Evolutionary conservation across 2,113 vertebrate genomes (phyloP).

Genomic region (Rynchops niger): DNA sequence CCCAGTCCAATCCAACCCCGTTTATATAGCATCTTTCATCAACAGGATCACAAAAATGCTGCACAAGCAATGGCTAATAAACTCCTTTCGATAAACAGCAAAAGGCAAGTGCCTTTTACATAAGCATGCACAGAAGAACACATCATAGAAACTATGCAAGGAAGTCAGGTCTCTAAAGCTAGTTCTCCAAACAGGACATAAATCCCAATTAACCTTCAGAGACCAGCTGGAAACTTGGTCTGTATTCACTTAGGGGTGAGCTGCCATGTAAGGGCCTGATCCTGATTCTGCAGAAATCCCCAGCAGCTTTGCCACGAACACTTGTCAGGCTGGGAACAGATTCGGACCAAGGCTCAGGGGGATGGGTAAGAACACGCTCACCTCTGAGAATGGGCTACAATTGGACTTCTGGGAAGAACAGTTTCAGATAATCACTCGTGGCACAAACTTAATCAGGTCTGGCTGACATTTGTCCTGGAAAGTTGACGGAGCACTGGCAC

Average conservation of each 20-base stretch:
- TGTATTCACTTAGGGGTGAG: neutral
- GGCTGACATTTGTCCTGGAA: neutral
- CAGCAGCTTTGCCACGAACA: neutral
- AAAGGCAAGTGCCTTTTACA: neutral
- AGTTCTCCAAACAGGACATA: neutral
- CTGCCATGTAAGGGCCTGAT: neutral
- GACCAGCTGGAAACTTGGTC: neutral
- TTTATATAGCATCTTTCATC: conserved; percentile 52
- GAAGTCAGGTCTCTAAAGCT: neutral
- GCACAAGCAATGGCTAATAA: conserved; percentile 24
- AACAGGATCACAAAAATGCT: conserved; percentile 33
- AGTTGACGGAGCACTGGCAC: neutral
- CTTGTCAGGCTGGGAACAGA: neutral
- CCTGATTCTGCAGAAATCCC: neutral
- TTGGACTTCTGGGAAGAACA: neutral
- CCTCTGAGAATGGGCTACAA: neutral
- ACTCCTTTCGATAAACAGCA: conserved; percentile 1
- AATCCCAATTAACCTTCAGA: neutral
- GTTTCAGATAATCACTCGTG: neutral
- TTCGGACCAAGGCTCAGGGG: fast-evolving
- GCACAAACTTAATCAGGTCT: neutral
- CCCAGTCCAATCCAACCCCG: neutral
- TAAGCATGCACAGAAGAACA: neutral
- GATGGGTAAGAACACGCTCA: neutral
- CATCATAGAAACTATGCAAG: neutral